These are phyloP conservation scores for Zeugodacus cucurbitae DNA, from an alignment of 1,140 invertebrate species.

Conservation along the genomic window DNA sequence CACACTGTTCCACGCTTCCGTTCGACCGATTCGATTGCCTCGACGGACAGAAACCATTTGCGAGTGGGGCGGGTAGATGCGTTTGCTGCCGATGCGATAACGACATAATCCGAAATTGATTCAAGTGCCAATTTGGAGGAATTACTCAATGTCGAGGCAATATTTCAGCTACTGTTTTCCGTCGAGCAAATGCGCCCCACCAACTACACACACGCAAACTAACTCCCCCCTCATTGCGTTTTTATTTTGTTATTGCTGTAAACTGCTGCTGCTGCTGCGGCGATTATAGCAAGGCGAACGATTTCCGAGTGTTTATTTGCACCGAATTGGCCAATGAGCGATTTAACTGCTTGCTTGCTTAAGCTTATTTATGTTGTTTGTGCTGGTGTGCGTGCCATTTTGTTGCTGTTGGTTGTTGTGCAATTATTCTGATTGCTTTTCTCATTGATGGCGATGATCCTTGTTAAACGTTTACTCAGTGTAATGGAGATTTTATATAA, in stretches of 20 bases:
- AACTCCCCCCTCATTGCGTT: neutral
- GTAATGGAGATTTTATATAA: constrained; percentile 28
- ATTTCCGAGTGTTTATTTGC: constrained; percentile 17
- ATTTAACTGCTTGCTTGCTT: constrained; percentile 12
- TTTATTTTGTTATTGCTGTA: neutral
- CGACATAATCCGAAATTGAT: constrained; percentile 48
- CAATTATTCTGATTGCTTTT: constrained; percentile 38
- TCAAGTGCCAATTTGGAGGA: constrained; percentile 47
- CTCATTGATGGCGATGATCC: constrained; percentile 35
- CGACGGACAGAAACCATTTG: neutral
- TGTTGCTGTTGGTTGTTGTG: constrained; percentile 16
- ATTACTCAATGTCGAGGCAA: constrained; percentile 45
- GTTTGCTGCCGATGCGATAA: constrained; percentile 43
- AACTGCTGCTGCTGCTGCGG: neutral
- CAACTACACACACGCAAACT: neutral
- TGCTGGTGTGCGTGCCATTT: neutral
- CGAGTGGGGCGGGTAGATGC: neutral
- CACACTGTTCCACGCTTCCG: neutral
- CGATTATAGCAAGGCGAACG: neutral
- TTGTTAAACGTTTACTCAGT: constrained; percentile 27
- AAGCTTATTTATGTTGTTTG: neutral
- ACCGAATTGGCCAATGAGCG: constrained; percentile 23
- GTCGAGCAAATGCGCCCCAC: neutral
- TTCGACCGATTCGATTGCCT: neutral
- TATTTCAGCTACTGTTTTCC: constrained; percentile 37